Percentiles rank a stretch among this genome's conserved stretches.
Conservation (phyloP, 2,797 vertebrate species). For the Chromobotia macracanthus region DNA sequence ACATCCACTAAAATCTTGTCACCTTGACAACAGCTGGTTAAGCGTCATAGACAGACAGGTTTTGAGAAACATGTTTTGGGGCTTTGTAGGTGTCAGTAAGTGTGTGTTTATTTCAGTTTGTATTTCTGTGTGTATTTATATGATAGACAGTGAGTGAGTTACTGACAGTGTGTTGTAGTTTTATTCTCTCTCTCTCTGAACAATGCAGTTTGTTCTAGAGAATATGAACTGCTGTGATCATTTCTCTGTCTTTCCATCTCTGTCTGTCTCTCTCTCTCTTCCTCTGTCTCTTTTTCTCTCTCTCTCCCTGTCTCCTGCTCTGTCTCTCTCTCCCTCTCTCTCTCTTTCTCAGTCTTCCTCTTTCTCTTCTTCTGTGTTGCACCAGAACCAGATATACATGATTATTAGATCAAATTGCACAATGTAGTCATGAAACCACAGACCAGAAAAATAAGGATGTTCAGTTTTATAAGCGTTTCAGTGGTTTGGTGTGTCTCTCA, state of each 20-base stretch:
- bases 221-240: constrained; percentile 8
- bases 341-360: no score
- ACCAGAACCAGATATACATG: constrained; percentile 16
- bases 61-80: no score
- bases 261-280: no score
- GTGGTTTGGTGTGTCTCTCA: not conserved
- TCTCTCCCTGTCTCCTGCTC: no score
- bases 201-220: not conserved
- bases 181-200: constrained; percentile 19
- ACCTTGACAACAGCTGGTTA: no score
- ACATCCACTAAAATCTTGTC: no score
- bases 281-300: no score
- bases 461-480: constrained; percentile 11
- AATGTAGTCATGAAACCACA: constrained; percentile 18
- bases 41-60: no score
- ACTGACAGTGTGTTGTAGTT: constrained; percentile 5
- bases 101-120: no score
- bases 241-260: not conserved
- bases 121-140: not conserved
- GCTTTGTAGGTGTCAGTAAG: no score
- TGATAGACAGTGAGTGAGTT: not conserved
- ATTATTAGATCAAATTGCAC: constrained; percentile 49
- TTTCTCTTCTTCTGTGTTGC: constrained; percentile 45
- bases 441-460: constrained; percentile 39
- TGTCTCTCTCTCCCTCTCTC: no score